These are phyloP conservation scores for Nothocercus julius DNA, from an alignment of 2,113 vertebrate species.

Conservation along the genomic window DNA sequence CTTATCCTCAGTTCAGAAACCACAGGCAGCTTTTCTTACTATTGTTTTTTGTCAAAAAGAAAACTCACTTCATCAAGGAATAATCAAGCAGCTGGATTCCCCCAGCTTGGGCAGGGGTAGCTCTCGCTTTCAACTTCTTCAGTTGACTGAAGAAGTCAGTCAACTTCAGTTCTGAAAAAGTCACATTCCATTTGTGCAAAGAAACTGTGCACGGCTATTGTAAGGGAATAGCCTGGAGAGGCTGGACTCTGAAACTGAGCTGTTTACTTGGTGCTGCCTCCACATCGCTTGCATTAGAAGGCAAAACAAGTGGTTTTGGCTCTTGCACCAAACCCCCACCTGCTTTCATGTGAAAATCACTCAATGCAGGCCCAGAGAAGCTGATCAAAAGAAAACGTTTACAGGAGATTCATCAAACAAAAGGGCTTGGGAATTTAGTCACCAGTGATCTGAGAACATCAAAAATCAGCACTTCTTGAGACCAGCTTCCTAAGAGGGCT, in stretches of 20 bases:
- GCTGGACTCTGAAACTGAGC: constrained; percentile 30
- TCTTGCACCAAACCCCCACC: background rate
- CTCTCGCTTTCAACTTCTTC: constrained; percentile 60
- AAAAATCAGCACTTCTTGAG: background rate
- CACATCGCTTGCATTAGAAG: background rate
- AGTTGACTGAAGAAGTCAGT: too few species aligned
- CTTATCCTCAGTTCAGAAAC: constrained; percentile 47
- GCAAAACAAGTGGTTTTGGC: background rate
- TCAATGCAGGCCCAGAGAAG: background rate
- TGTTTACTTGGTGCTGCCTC: constrained; percentile 2
- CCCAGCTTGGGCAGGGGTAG: background rate
- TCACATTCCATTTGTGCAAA: constrained; percentile 67
- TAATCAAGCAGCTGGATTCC: constrained; percentile 19
- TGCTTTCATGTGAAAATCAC: background rate
- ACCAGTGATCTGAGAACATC: background rate
- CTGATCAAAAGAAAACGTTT: background rate
- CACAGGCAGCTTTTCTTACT: constrained; percentile 37
- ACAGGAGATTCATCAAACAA: background rate
- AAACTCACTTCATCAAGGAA: constrained; percentile 26
- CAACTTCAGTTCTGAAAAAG: constrained; percentile 52
- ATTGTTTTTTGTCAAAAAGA: constrained; percentile 44
- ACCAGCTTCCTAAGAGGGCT: background rate
- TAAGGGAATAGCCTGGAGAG: constrained; percentile 30
- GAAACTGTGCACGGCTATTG: background rate
- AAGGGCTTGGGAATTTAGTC: background rate